phyloP scores from a whole-genome alignment of 2,888 invertebrate genomes.

The Lissonota sp. region DNA sequence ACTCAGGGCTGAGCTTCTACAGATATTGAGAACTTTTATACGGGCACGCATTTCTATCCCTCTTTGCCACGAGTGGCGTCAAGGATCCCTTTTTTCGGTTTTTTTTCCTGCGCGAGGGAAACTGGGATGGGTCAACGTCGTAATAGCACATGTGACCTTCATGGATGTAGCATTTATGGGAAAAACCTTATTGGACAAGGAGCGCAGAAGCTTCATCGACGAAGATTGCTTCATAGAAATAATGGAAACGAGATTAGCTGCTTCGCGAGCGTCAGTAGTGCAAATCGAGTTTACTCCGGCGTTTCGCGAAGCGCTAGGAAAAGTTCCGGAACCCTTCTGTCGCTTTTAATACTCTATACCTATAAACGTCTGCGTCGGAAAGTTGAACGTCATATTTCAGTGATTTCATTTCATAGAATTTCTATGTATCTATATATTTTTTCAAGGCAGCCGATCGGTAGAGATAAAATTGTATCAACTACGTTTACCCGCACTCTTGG shows the following conservation, averaged over 20 bases:
- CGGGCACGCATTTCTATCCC: not conserved
- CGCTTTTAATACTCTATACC: no score
- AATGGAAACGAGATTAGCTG: conserved; percentile 21
- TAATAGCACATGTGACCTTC: not conserved
- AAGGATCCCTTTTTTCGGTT: conserved; percentile 30
- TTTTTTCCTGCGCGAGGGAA: conserved; percentile 11
- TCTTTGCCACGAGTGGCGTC: not conserved
- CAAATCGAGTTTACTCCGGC: conserved; percentile 34
- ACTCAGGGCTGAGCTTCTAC: conserved; percentile 23
- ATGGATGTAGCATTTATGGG: not conserved
- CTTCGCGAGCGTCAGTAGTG: conserved; percentile 3
- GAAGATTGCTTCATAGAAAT: conserved; percentile 4
- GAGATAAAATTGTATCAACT: conserved; percentile 7
- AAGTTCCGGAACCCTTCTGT: no score
- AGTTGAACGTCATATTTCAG: not conserved
- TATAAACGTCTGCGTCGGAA: no score
- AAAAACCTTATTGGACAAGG: conserved; percentile 36
- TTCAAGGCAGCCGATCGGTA: not conserved
- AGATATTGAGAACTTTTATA: conserved; percentile 41
- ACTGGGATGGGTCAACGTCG: conserved; percentile 8
- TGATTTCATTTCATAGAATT: not conserved
- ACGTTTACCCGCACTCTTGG: conserved; percentile 11
- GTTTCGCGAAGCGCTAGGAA: not conserved
- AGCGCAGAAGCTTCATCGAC: not conserved
- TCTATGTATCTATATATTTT: not conserved